A percentile compares a stretch with the other conserved stretches of the same genome.
These are phyloP conservation scores for Pseudochirops cupreus DNA, from an alignment of 2,797 vertebrate genomes.

Conservation along the genomic window DNA sequence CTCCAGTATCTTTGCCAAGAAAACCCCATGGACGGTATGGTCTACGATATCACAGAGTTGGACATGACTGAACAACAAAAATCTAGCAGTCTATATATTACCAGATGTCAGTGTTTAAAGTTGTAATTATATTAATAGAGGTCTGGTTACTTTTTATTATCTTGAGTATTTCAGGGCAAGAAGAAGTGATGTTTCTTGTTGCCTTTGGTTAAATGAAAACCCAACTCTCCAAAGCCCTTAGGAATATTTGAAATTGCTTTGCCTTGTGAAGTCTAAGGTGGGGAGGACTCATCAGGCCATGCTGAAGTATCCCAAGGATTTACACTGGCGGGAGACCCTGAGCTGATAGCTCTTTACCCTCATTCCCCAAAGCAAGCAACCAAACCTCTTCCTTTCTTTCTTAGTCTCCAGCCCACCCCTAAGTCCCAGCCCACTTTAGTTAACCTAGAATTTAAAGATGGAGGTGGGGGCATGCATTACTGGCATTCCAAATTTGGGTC, in stretches of 20 bases:
- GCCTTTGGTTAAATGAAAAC: not conserved
- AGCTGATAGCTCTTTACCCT: not conserved
- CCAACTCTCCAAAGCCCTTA: not conserved
- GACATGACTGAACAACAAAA: not conserved
- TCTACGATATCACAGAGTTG: not conserved
- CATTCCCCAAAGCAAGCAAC: not conserved
- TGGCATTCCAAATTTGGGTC: not conserved
- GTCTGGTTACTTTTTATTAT: not conserved
- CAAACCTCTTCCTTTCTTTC: not conserved
- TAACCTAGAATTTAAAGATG: not conserved
- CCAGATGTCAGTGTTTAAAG: not conserved
- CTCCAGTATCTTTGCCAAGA: not conserved
- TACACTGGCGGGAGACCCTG: not conserved
- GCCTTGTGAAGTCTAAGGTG: not conserved
- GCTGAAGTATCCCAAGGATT: not conserved
- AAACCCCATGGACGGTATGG: not conserved
- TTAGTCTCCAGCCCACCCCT: not conserved
- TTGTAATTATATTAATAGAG: not conserved
- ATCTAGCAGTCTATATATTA: not conserved
- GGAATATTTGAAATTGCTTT: constrained; percentile 6
- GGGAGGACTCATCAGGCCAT: not conserved
- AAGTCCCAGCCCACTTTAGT: not conserved
- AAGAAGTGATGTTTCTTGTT: not conserved
- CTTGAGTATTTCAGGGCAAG: not conserved
- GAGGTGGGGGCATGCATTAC: not conserved